Evolutionary conservation across 35 echinoderm and acorn worm species (phyloP).

Genomic region (Holothuria glaberrima): DNA sequence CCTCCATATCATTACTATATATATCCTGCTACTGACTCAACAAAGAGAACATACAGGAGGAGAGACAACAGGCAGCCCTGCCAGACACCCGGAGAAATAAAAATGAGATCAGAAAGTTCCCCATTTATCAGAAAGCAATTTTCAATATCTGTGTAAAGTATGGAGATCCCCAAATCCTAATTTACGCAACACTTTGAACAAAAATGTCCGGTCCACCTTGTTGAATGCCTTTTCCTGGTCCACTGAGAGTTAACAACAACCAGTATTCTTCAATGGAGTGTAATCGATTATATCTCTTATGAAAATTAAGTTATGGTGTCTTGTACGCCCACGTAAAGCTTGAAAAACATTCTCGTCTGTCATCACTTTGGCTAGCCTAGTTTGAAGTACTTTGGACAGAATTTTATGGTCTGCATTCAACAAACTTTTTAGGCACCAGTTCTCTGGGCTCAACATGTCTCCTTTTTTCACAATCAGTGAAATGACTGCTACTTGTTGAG

Average conservation of each 20-base stretch:
- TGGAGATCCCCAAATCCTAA: not conserved
- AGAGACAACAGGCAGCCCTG: conserved; percentile 6
- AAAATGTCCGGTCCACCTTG: not conserved
- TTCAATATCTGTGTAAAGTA: not conserved
- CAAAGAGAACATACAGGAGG: conserved; percentile 32
- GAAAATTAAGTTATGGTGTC: not conserved
- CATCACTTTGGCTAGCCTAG: too few relatives aligned
- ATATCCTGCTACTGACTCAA: not conserved
- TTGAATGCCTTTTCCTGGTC: conserved; percentile 34
- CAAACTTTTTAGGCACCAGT: too few relatives aligned
- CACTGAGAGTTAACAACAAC: conserved; percentile 23
- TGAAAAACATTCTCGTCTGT: too few relatives aligned
- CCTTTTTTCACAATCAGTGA: too few relatives aligned
- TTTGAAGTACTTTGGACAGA: too few relatives aligned
- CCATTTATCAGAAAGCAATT: not conserved
- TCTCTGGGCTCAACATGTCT: too few relatives aligned
- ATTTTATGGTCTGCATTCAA: too few relatives aligned
- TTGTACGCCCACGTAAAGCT: too few relatives aligned
- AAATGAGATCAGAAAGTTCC: not conserved
- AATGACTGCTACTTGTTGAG: too few relatives aligned
- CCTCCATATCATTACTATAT: not conserved
- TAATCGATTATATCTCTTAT: not conserved
- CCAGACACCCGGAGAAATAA: not conserved
- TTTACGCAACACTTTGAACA: not conserved
- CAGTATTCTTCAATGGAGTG: not conserved